Base-by-base conservation (phyloP, 2,113 vertebrate genomes). In the Erinaceus europaeus region DNA sequence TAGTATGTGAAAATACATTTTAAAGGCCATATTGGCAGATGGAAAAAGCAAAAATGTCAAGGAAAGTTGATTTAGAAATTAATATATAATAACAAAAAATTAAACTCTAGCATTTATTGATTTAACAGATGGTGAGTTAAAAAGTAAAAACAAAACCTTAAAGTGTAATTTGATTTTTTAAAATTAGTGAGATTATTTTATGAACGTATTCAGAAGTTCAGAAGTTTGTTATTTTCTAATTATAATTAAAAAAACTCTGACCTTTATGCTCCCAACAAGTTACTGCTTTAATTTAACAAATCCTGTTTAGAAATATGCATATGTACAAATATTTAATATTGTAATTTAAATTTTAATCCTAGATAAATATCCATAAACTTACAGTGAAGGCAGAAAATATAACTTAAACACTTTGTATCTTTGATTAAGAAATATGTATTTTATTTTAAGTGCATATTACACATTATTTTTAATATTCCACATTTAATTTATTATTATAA, bases 121-220 rank as follows among this genome's bases (percentile, higher is more conserved):
- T 88, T 95, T 94, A 90, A 90, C 90, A 95, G 92, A 94, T 93
- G 91, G 88, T 89, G 44, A 91, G 72, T 87, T 86, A 83, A 86
- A 86, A 80, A 76, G 23, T 83, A 86, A 90, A 89, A 92, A 68
- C 55, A 90, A 74, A 87, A 90, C 84, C 48, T 61, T 80, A 69
- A 82, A 92, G 78, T 75, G 21, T 64, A 84, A 80, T 76, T 90
- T 90, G 21, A 91, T 72, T 86, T 91, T n/a, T 84, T 87, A 6
- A 86, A 93, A 90, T 89, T 91, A 80, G n/a, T 86, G 52, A 94
- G 10, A 74, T 90, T 83, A 83, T 86, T 92, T 89, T 91, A 13
- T 68, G 2, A 62, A 80, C 20, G 83, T 84, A n/a, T 55, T 91
- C 34, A 77, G 69, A 91, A 84, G 36, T 85, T 91, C 34, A 77